Base-by-base conservation (phyloP, 2,888 invertebrate genomes). In the Cremastinae sp. region DNA sequence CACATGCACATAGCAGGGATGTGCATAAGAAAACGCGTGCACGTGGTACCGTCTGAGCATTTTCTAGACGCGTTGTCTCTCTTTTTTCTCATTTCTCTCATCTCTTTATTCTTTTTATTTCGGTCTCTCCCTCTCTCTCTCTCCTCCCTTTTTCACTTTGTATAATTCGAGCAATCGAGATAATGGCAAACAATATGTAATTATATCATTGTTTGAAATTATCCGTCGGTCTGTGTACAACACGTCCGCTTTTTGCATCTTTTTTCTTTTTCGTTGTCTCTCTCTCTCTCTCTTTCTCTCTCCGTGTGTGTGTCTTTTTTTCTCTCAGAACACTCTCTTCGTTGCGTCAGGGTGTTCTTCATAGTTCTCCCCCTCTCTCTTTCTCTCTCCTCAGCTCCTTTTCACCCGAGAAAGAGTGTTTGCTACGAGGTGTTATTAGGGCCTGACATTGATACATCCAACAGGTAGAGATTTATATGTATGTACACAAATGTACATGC, bases 151-250 rank as follows among this genome's bases (percentile, higher is more conserved):
- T 59, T 74, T 79, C 77, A 74, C 78, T 82, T 82, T 82, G 80
- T 84, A 82, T 83, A 83, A 84, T 84, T 84, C 84, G 83, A 81
- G 86, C 84, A 82, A 86, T 86, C 85, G 81, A 86, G 85, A 86
- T 88, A 86, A 87, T 84, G 81, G 82, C 81, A 80, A 78, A 80
- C 81, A 81, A 85, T 82, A 81, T 86, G 85, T 83, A 87, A 88
- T 88, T 88, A 88, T 87, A 87, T 88, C 86, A 87, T 88, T 88
- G 88, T 84, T 86, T 82, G 79, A 84, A 85, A 88, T 88, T 87
- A 83, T 83, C 83, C 80, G 78, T 78, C 83, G 81, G 83, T 78
- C 82, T 83, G 75, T 62, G 79, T 73, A 70, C 70, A 73, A 71
- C 79, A 73, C 73, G 62, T 74, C 76, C 75, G 74, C 75, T 72